Evolutionary conservation across 2,888 invertebrate genomes (phyloP).

Genomic region (Xestobium rufovillosum): DNA sequence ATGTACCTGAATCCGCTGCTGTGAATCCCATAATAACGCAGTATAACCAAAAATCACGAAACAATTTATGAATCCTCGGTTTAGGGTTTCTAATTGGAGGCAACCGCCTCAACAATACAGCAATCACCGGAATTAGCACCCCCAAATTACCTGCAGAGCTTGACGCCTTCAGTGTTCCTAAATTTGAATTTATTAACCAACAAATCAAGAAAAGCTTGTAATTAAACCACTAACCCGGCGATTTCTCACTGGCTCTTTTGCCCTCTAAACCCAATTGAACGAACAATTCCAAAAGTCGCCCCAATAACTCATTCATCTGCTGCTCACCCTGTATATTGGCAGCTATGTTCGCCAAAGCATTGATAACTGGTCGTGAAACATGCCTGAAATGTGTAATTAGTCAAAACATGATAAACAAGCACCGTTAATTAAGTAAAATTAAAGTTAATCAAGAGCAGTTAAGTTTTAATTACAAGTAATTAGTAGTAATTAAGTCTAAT

Average conservation of each 20-base stretch:
- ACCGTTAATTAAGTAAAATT: too few relatives aligned
- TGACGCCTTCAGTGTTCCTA: slow-evolving; percentile 67
- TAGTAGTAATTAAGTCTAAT: too few relatives aligned
- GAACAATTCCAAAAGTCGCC: slow-evolving; percentile 88
- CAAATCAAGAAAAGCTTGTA: too few relatives aligned
- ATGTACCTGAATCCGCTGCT: slow-evolving; percentile 62
- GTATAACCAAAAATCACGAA: slow-evolving; percentile 98
- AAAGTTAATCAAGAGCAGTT: too few relatives aligned
- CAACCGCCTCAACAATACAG: slow-evolving; percentile 75
- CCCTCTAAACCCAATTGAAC: slow-evolving; percentile 97
- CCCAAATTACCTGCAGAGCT: slow-evolving; percentile 96
- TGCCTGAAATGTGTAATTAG: slow-evolving; percentile 62
- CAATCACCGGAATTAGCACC: slow-evolving; percentile 95
- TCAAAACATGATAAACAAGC: too few relatives aligned
- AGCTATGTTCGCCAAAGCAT: slow-evolving; percentile 94
- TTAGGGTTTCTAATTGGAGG: slow-evolving; percentile 88
- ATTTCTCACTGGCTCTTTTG: slow-evolving; percentile 89
- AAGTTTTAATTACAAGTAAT: too few relatives aligned
- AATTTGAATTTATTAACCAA: too few relatives aligned
- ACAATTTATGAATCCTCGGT: slow-evolving; percentile 88
- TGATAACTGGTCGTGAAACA: slow-evolving; percentile 91
- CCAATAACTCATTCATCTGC: slow-evolving; percentile 77
- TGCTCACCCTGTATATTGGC: slow-evolving; percentile 85
- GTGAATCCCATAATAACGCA: slow-evolving; percentile 99
- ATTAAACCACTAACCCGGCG: slow-evolving; percentile 49